Conservation (phyloP, 2,888 invertebrate genomes). For the Lysandra coridon region DNA sequence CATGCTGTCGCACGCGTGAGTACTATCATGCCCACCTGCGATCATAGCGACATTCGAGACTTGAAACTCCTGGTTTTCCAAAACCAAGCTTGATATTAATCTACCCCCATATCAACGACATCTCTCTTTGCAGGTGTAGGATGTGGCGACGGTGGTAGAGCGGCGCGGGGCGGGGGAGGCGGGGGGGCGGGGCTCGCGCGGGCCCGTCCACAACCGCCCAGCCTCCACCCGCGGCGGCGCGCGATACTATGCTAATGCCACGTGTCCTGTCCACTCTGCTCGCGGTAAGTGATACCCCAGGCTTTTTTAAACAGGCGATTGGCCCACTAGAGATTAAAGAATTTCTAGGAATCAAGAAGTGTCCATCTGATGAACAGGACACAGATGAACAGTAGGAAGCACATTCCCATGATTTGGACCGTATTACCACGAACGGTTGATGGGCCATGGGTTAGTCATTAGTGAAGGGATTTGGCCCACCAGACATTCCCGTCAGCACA, state of each 20-base stretch:
- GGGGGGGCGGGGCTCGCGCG: slow-evolving; percentile 76
- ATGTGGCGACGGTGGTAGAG: slow-evolving; percentile 74
- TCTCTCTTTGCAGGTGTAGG: slow-evolving; percentile 53
- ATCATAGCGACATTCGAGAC: too few species aligned
- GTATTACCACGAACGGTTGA: too few species aligned
- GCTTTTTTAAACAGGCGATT: neutral
- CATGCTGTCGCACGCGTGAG: too few species aligned
- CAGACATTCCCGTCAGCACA: too few species aligned
- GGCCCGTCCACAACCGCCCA: slow-evolving; percentile 81
- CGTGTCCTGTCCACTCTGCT: slow-evolving; percentile 86
- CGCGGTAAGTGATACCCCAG: slow-evolving; percentile 81
- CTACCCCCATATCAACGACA: neutral
- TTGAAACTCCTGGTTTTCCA: neutral
- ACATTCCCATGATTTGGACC: too few species aligned
- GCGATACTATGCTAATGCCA: slow-evolving; percentile 90
- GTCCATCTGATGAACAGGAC: too few species aligned
- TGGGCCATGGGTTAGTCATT: too few species aligned
- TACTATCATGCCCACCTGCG: too few species aligned
- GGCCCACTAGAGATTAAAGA: too few species aligned
- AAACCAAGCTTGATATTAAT: neutral
- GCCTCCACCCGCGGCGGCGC: slow-evolving; percentile 59
- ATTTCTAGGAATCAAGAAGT: too few species aligned
- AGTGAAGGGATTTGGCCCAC: too few species aligned
- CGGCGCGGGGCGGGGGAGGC: slow-evolving; percentile 72
- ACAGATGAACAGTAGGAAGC: too few species aligned